Conservation (phyloP, 1,140 invertebrate genomes). For the Elysia chlorotica region DNA sequence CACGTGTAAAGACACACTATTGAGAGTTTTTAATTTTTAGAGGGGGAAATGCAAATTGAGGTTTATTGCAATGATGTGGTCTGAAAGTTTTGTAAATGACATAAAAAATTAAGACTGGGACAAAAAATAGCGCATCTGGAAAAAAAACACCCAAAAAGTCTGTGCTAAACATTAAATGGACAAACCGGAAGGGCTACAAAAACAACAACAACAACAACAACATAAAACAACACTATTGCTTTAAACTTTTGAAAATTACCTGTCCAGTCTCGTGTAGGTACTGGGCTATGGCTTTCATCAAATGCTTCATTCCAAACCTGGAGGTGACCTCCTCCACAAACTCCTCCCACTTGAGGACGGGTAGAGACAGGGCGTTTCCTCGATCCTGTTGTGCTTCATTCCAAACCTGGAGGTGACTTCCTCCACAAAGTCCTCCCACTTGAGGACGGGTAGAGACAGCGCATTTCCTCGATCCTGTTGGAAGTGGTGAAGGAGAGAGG, state of each 20-base stretch:
- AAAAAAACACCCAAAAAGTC: no score
- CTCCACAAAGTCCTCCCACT: constrained; percentile 41
- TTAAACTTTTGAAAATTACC: no score
- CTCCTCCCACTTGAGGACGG: constrained; percentile 45
- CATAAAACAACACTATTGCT: no score
- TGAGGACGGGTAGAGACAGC: constrained; percentile 49
- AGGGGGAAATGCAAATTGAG: no score
- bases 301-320: constrained; percentile 56
- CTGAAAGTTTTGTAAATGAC: no score
- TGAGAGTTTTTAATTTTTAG: no score
- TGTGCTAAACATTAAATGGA: no score
- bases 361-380: constrained; percentile 49
- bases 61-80: no score
- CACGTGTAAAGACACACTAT: no score
- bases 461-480: constrained; percentile 42
- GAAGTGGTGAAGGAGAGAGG: neutral
- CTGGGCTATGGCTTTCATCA: constrained; percentile 38
- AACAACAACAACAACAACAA: no score
- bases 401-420: constrained; percentile 52
- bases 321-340: constrained; percentile 41
- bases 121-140: neutral
- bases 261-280: constrained; percentile 57
- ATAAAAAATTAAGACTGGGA: no score
- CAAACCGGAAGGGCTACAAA: no score
- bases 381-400: constrained; percentile 52